These are phyloP conservation scores for Microctenopoma lineatum DNA, from an alignment of 2,797 vertebrate genomes.

Conservation along the genomic window DNA sequence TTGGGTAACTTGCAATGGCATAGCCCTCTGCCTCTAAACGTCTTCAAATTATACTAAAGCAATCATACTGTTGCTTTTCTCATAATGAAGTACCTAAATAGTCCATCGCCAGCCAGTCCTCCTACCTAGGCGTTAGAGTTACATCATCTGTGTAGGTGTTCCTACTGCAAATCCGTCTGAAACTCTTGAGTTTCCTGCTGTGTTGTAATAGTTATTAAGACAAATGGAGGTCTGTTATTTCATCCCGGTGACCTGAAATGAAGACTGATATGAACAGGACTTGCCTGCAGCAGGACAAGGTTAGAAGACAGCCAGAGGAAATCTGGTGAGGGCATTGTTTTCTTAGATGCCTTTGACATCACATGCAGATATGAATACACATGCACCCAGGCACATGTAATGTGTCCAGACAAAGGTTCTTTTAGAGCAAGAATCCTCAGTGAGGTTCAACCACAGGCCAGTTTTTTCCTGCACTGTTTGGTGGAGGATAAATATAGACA, in stretches of 20 bases:
- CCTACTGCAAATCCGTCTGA: constrained; percentile 59
- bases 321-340: constrained; percentile 23
- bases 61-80: constrained; percentile 35
- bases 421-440: neutral
- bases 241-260: constrained; percentile 35
- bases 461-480: too few species aligned
- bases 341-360: neutral
- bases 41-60: constrained; percentile 35
- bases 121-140: constrained; percentile 59
- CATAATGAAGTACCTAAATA: constrained; percentile 50
- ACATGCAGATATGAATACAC: constrained; percentile 14
- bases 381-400: constrained; percentile 10
- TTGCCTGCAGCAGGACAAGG: constrained; percentile 35
- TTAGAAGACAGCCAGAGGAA: constrained; percentile 24
- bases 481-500: too few species aligned
- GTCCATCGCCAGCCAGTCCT: constrained; percentile 46
- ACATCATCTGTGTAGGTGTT: constrained; percentile 71
- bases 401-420: constrained; percentile 15
- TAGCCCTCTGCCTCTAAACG: constrained; percentile 14
- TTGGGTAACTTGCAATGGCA: constrained; percentile 20
- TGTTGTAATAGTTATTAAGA: constrained; percentile 37
- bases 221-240: constrained; percentile 46
- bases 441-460: too few species aligned
- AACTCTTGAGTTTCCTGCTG: constrained; percentile 39
- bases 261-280: constrained; percentile 44